Percentiles rank a stretch among this genome's conserved stretches.
These are phyloP conservation scores for Polydesmus complanatus DNA, from an alignment of 2,888 invertebrate genomes.

Conservation along the genomic window DNA sequence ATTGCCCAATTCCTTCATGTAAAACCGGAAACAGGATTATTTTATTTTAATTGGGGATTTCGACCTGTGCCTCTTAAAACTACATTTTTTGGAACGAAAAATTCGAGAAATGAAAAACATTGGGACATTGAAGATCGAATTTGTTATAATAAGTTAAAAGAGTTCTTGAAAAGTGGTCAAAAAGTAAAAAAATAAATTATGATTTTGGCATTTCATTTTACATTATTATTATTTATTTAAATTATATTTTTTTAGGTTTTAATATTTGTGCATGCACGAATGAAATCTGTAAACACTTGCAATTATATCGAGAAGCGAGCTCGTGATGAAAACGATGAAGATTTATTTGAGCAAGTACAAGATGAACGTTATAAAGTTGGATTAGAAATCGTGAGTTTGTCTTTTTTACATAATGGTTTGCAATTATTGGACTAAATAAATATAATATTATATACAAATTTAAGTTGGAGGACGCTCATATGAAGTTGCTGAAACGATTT, in stretches of 20 bases:
- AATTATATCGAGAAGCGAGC: neutral
- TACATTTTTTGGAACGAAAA: neutral
- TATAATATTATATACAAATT: neutral
- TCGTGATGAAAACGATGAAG: neutral
- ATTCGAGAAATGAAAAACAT: conserved; percentile 4
- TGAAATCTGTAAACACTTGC: neutral
- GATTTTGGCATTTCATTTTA: neutral
- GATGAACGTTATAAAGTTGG: neutral
- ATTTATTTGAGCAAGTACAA: neutral
- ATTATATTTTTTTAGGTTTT: neutral
- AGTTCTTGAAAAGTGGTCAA: neutral
- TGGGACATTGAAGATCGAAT: neutral
- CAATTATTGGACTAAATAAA: too few species aligned
- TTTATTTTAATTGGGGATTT: neutral
- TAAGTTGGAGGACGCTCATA: neutral
- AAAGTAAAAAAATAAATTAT: neutral
- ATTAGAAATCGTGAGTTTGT: neutral
- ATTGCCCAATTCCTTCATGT: neutral
- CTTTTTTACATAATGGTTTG: too few species aligned
- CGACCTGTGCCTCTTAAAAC: neutral
- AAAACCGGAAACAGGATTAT: neutral
- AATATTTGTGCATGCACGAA: neutral
- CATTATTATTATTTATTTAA: neutral
- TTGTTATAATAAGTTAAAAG: neutral
- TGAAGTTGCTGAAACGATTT: neutral